Conservation (phyloP, 2,888 invertebrate species). For the Pinctada fucata region DNA sequence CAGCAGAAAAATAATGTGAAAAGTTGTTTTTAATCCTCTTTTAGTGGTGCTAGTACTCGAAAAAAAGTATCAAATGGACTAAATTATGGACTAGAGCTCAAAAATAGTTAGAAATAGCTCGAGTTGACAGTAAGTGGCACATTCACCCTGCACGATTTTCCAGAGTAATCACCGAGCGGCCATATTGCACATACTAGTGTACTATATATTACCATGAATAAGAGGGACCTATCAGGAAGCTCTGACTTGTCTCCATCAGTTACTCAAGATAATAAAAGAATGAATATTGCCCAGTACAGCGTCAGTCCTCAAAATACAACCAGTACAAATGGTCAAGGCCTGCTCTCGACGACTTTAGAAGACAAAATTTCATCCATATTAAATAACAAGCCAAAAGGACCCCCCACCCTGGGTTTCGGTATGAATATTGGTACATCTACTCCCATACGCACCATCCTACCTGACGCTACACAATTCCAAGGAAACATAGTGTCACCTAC, state of each 20-base stretch:
- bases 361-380: conserved; percentile 1
- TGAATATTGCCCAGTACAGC: neutral
- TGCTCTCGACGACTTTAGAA: neutral
- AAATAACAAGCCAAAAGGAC: neutral
- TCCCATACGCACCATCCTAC: neutral
- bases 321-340: neutral
- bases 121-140: no score
- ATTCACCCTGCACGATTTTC: no score
- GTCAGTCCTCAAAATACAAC: neutral
- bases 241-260: neutral
- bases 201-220: neutral
- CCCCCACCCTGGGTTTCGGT: neutral
- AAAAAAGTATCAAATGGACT: neutral
- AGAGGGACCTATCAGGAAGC: neutral
- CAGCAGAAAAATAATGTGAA: neutral
- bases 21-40: conserved; percentile 2
- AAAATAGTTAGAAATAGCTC: neutral
- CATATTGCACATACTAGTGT: neutral
- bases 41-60: neutral
- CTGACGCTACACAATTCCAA: neutral
- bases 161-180: neutral
- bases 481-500: neutral
- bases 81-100: neutral
- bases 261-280: neutral
- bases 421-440: neutral